Evolutionary conservation across 2,113 vertebrate genomes (phyloP).

Genomic region (Sphyrna mokarran): DNA sequence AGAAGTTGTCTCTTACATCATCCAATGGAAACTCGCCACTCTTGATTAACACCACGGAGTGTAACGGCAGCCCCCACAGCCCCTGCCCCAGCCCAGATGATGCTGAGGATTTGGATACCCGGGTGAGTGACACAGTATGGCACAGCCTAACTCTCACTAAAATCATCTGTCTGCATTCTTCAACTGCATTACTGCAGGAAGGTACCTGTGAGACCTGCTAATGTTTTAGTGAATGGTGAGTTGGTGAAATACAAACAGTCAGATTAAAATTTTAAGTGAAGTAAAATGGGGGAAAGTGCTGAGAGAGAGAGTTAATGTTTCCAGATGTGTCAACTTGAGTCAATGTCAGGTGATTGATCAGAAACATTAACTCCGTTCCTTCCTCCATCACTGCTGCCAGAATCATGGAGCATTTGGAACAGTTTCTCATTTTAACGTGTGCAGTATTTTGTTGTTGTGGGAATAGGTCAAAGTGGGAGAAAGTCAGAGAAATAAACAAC

Average conservation of each 20-base stretch:
- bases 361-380: too few relatives aligned
- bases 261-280: not conserved
- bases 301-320: too few relatives aligned
- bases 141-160: too few relatives aligned
- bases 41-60: conserved; percentile 70
- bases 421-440: too few relatives aligned
- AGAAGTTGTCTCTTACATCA: conserved; percentile 75
- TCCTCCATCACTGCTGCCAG: too few relatives aligned
- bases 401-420: too few relatives aligned
- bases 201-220: not conserved
- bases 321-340: too few relatives aligned
- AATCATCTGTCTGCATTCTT: not conserved
- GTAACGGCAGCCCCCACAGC: conserved; percentile 58
- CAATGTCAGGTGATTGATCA: too few relatives aligned
- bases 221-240: not conserved
- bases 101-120: conserved; percentile 57
- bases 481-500: too few relatives aligned
- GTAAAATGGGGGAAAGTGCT: too few relatives aligned
- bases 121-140: conserved; percentile 51
- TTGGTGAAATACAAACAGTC: not conserved
- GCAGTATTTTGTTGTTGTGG: too few relatives aligned
- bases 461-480: too few relatives aligned
- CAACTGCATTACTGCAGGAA: not conserved
- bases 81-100: conserved; percentile 53
- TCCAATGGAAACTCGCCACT: conserved; percentile 75